Conservation (phyloP, 2,113 vertebrate species). For the Pagrus major region DNA sequence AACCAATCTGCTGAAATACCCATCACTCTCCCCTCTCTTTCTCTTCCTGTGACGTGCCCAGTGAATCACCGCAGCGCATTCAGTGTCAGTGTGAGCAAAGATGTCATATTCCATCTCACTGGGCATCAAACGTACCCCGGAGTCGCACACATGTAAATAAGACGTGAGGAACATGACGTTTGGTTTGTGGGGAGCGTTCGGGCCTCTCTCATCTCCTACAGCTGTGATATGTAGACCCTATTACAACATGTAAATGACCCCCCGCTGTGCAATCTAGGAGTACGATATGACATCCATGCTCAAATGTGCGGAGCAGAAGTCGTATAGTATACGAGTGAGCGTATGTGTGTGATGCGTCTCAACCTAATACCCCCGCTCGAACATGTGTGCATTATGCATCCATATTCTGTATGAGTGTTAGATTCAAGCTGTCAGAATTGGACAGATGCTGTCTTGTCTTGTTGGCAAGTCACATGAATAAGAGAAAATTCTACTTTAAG, state of each 20-base stretch:
- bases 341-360: background rate
- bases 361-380: constrained; percentile 3
- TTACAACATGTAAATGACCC: constrained; percentile 80
- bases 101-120: constrained; percentile 65
- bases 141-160: constrained; percentile 56
- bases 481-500: background rate
- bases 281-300: constrained; percentile 22
- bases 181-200: constrained; percentile 40
- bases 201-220: constrained; percentile 49
- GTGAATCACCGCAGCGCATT: constrained; percentile 25
- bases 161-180: constrained; percentile 41
- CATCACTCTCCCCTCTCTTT: constrained; percentile 23
- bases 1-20: constrained; percentile 63
- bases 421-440: constrained; percentile 42
- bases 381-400: constrained; percentile 31
- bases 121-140: constrained; percentile 66
- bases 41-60: background rate
- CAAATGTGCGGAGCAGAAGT: constrained; percentile 29
- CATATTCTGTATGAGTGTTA: background rate
- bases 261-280: constrained; percentile 51
- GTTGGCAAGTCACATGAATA: background rate
- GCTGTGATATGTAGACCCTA: constrained; percentile 66
- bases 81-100: constrained; percentile 35
- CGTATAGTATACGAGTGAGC: background rate
- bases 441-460: constrained; percentile 9